Percentiles rank a stretch among this genome's conserved stretches.
Evolutionary conservation across 2,888 invertebrate species (phyloP).

Genomic region (Carabus problematicus): DNA sequence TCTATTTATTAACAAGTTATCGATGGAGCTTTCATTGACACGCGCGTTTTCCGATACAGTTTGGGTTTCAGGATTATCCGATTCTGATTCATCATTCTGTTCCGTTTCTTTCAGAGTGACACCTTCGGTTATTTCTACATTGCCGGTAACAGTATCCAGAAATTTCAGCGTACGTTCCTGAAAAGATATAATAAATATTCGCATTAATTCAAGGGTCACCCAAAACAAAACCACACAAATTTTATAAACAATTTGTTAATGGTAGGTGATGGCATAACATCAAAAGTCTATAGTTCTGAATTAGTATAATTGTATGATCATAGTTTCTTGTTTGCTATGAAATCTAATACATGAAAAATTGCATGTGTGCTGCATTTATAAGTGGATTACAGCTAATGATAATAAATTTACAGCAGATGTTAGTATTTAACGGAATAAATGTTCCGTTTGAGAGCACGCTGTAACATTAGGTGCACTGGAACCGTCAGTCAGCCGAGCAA

Average conservation of each 20-base stretch:
- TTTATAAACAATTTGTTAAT: no score
- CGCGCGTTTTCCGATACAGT: conserved; percentile 71
- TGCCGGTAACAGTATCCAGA: conserved; percentile 69
- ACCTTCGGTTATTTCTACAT: conserved; percentile 69
- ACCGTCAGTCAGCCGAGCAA: no score
- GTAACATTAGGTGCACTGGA: no score
- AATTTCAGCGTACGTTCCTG: conserved; percentile 76
- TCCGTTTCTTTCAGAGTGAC: conserved; percentile 65
- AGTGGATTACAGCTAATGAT: neutral
- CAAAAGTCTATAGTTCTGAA: no score
- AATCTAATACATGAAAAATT: neutral
- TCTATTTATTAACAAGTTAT: conserved; percentile 76
- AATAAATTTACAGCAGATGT: no score
- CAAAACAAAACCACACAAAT: no score
- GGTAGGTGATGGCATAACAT: no score
- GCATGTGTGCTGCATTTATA: neutral
- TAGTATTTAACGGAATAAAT: no score
- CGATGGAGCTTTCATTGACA: conserved; percentile 75
- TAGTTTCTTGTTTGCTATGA: neutral
- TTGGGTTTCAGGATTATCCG: conserved; percentile 22
- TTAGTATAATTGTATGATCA: neutral
- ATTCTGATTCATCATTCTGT: conserved; percentile 51
- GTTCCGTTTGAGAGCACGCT: no score
- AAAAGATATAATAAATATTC: conserved; percentile 49
- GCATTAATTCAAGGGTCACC: no score